A percentile compares a stretch with the other conserved stretches of the same genome.
These are phyloP conservation scores for Lepus americanus DNA, from an alignment of 2,113 vertebrate genomes.

Conservation along the genomic window DNA sequence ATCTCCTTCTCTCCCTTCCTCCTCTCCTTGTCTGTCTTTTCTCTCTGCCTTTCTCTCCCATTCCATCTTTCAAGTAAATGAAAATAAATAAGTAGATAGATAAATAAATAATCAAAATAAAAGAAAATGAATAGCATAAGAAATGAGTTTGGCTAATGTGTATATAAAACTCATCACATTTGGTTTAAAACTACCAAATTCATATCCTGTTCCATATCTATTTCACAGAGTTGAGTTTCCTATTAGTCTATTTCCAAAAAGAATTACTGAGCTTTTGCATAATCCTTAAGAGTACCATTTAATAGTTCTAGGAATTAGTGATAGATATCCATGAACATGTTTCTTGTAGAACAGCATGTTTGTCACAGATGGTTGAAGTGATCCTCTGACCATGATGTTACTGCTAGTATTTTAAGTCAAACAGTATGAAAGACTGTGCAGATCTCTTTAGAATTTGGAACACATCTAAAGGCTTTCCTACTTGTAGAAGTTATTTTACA, in stretches of 20 bases:
- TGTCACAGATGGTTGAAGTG: neutral
- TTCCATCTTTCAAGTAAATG: neutral
- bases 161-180: neutral
- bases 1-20: too few relatives aligned
- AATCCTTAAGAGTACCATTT: neutral
- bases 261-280: neutral
- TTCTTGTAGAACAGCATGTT: constrained; percentile 3
- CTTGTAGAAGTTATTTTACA: constrained; percentile 58
- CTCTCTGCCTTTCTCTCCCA: too few relatives aligned
- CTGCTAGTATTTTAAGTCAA: constrained; percentile 28
- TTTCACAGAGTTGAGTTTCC: neutral
- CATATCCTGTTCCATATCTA: neutral
- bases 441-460: constrained; percentile 23
- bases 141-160: neutral
- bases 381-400: neutral
- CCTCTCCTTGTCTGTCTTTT: too few relatives aligned
- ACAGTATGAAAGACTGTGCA: neutral
- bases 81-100: too few relatives aligned
- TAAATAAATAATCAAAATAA: too few relatives aligned
- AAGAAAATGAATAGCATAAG: neutral
- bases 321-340: neutral
- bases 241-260: neutral
- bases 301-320: neutral
- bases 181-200: neutral
- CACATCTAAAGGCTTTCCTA: neutral